A percentile compares a stretch with the other conserved stretches of the same genome.
These are phyloP conservation scores for Neosalanx taihuensis DNA, from an alignment of 2,797 vertebrate species.

Conservation along the genomic window DNA sequence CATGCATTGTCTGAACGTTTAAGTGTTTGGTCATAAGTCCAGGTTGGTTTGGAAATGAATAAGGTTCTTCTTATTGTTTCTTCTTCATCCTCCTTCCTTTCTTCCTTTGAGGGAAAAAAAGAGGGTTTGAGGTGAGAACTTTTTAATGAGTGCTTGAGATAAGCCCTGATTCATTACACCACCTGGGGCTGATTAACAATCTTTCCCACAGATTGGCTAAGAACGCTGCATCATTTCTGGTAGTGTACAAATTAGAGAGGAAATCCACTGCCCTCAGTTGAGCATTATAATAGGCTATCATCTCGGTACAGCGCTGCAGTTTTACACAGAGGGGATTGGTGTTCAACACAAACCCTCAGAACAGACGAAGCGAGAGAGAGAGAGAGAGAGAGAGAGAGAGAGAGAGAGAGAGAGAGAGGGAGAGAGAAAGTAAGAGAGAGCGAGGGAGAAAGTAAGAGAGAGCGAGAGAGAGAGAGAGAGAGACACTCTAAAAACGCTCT, in stretches of 20 bases:
- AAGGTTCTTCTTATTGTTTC: conserved; percentile 1
- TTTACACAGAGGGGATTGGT: neutral
- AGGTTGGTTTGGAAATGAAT: conserved; percentile 18
- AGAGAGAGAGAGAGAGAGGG: neutral
- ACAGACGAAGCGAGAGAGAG: neutral
- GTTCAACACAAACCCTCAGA: neutral
- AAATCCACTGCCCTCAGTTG: neutral
- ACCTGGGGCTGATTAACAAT: conserved; percentile 6
- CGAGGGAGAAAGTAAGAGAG: neutral
- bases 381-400: neutral
- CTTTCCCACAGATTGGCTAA: neutral
- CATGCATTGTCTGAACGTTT: no score
- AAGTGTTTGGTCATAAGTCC: no score
- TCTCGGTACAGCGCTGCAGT: neutral
- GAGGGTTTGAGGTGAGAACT: neutral
- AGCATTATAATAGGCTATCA: neutral
- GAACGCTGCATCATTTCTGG: neutral
- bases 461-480: neutral
- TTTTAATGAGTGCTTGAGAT: conserved; percentile 18
- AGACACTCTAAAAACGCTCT: neutral
- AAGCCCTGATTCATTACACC: conserved; percentile 8
- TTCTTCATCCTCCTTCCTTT: conserved; percentile 4
- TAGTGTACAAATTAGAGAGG: neutral
- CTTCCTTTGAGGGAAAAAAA: neutral
- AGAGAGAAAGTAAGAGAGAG: no score